Percentiles rank a stretch among this genome's conserved stretches.
phyloP scores from a whole-genome alignment of 2,113 vertebrate species.

The Tachysurus fulvidraco region DNA sequence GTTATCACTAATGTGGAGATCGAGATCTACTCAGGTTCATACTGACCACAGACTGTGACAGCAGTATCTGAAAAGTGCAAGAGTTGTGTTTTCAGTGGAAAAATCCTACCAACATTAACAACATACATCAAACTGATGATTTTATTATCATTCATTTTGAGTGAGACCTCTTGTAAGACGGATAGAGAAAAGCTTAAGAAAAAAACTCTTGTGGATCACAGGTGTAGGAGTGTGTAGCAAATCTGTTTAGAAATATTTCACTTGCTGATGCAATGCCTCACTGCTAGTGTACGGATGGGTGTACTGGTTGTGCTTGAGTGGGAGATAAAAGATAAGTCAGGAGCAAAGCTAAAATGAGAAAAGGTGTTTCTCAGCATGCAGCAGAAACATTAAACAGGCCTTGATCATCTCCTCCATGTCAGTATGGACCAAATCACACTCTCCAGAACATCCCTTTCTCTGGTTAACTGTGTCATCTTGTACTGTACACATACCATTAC shows the following conservation, averaged over 20 bases:
- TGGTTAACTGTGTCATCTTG: background rate
- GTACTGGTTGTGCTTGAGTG: constrained; percentile 24
- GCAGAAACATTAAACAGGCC: background rate
- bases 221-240: constrained; percentile 12
- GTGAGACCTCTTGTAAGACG: background rate
- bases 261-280: constrained; percentile 19
- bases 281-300: background rate
- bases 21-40: background rate
- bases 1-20: background rate
- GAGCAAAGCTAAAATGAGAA: background rate
- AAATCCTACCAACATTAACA: background rate
- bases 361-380: background rate
- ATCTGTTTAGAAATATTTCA: constrained; percentile 33
- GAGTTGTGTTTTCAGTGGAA: background rate
- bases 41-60: no score
- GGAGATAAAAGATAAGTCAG: constrained; percentile 14
- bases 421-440: background rate
- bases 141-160: background rate
- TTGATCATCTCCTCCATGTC: background rate
- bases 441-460: background rate
- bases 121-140: background rate
- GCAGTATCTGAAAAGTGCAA: background rate
- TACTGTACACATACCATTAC: constrained; percentile 2
- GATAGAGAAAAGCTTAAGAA: background rate
- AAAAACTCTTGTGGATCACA: background rate